Base-by-base conservation (phyloP, 1,140 invertebrate species). In the Eueides isabella region DNA sequence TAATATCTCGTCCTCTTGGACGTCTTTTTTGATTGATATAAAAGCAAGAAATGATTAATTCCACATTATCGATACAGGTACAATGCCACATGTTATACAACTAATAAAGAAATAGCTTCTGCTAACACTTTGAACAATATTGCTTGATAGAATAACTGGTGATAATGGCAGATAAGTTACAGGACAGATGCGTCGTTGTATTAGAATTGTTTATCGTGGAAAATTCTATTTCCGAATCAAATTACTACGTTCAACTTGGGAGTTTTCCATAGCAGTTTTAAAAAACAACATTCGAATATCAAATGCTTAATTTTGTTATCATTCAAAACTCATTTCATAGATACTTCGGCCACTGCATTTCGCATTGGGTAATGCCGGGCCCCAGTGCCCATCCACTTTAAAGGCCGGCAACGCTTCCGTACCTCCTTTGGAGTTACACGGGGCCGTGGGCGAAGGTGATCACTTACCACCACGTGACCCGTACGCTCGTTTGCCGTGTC, bases 61-160 rank as follows among this genome's bases (percentile, higher is more conserved):
- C 5, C 16, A 26, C 28, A 29, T 62, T 29, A 28, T 30, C 2
- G 6, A 29, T 29, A 28, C 11, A 28, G 6, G 19, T 26, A 62
- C 5, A 62, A 63, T 31, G n/a, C 30, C 28, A n/a, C 5, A 38
- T 19, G 30, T 30, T 14, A 63, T 63, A 67, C 12, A 31, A 55
- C 38, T 19, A 28, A 48, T 67, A 62, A 71, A 64, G 14, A 64
- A 72, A 66, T 64, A 48, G 35, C 64, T 41, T 48, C 70, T 30
- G 44, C 38, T 33, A 31, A 44, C 33, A 55, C 33, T 48, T 72
- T 62, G 26, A 72, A 72, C 71, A 44, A 62, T 65, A 73, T 67
- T 73, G 44, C 55, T 63, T 73, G 72, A 74, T 74, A 68, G 66
- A 74, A 68, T 74, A 74, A 74, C 72, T 74, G 64, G 61, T 74